Percentiles rank a stretch among this genome's conserved stretches.
Evolutionary conservation across 2,888 invertebrate genomes (phyloP).

Genomic region (Oscheius sp.): DNA sequence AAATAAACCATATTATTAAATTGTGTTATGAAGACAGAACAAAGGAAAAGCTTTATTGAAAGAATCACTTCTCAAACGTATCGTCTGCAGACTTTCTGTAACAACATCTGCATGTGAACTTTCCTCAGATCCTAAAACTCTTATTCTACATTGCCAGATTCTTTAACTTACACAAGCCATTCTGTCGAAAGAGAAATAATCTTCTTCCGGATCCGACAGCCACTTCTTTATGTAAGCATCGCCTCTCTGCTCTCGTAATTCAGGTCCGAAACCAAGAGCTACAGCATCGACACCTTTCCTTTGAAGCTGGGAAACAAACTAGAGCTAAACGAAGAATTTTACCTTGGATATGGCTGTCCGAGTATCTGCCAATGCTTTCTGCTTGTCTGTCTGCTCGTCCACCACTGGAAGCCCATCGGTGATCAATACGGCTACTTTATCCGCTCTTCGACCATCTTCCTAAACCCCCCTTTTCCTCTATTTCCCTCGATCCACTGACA

Average conservation of each 20-base stretch:
- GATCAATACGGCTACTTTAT: conserved; percentile 4
- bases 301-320: too few relatives aligned
- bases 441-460: background rate
- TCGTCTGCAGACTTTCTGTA: background rate
- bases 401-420: background rate
- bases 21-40: too few relatives aligned
- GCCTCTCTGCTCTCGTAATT: too few relatives aligned
- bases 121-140: background rate
- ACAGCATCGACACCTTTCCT: too few relatives aligned
- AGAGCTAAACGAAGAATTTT: too few relatives aligned
- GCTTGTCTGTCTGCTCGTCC: background rate
- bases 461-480: background rate
- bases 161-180: background rate
- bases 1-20: too few relatives aligned
- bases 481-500: too few relatives aligned
- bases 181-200: background rate
- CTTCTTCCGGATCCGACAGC: background rate
- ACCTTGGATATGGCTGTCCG: background rate
- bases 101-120: background rate
- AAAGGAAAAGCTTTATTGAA: too few relatives aligned
- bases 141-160: background rate
- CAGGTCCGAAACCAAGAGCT: too few relatives aligned
- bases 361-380: background rate
- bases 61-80: background rate
- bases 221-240: background rate